Evolutionary conservation across 2,113 vertebrate genomes (phyloP).

Genomic region (Nothobranchius kuhntae): DNA sequence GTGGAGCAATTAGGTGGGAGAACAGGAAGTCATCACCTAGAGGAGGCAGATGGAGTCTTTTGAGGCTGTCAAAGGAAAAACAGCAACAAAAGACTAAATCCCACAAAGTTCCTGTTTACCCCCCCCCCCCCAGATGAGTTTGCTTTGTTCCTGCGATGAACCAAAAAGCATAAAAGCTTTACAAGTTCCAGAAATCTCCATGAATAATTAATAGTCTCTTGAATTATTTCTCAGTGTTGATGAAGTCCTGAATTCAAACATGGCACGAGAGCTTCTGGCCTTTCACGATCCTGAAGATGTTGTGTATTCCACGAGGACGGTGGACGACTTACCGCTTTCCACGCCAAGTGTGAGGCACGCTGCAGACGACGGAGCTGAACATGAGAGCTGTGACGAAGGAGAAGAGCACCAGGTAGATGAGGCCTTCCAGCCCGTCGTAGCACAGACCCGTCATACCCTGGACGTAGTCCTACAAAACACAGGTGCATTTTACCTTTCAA

Average conservation of each 20-base stretch:
- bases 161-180: neutral
- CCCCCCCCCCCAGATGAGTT: neutral
- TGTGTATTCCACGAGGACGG: neutral
- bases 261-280: constrained; percentile 30
- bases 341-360: constrained; percentile 94
- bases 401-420: constrained; percentile 97
- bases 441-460: constrained; percentile 94
- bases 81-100: constrained; percentile 11
- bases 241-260: constrained; percentile 11
- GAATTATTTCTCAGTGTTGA: constrained; percentile 48
- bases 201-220: constrained; percentile 51
- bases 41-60: constrained; percentile 51
- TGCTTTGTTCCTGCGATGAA: neutral
- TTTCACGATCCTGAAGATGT: neutral
- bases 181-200: constrained; percentile 13
- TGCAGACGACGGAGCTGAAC: constrained; percentile 97
- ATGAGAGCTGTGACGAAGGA: constrained; percentile 97
- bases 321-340: constrained; percentile 83
- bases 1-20: constrained; percentile 39
- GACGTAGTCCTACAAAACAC: constrained; percentile 86
- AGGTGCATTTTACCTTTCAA: too few species aligned
- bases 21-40: constrained; percentile 52
- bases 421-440: constrained; percentile 94
- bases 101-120: neutral
- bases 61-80: constrained; percentile 34